Evolutionary conservation across 2,113 vertebrate species (phyloP).

Genomic region (Tyto alba): DNA sequence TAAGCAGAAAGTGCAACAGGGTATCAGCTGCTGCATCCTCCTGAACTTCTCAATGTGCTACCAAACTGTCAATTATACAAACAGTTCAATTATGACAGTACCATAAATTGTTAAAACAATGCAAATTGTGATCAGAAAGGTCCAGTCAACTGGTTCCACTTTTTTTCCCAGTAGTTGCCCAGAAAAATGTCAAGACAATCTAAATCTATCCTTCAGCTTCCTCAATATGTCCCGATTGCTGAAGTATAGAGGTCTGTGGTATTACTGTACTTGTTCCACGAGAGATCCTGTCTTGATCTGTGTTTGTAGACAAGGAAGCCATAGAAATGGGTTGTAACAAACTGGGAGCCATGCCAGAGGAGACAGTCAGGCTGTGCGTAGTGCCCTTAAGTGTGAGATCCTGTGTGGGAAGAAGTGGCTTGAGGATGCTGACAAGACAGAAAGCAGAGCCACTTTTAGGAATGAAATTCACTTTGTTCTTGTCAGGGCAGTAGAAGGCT

Average conservation of each 20-base stretch:
- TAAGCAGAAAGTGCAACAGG: background rate
- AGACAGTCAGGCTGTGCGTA: constrained; percentile 84
- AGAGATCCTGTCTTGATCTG: constrained; percentile 83
- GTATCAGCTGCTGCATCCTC: constrained; percentile 17
- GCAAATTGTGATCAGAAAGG: constrained; percentile 3
- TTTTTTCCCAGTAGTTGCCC: constrained; percentile 10
- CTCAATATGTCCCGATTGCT: constrained; percentile 78
- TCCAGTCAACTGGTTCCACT: constrained; percentile 11
- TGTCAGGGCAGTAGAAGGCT: constrained; percentile 96
- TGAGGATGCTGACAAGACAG: constrained; percentile 99
- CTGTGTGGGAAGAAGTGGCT: constrained; percentile 91
- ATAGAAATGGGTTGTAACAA: constrained; percentile 80
- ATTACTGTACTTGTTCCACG: constrained; percentile 82
- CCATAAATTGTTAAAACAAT: constrained; percentile 20
- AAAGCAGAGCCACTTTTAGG: constrained; percentile 98
- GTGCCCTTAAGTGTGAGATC: constrained; percentile 88
- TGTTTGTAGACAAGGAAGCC: constrained; percentile 75
- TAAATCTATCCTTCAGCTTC: constrained; percentile 87
- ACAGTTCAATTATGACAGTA: background rate
- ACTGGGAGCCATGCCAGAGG: constrained; percentile 79
- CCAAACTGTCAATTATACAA: constrained; percentile 19
- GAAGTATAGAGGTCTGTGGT: constrained; percentile 81
- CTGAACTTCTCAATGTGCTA: constrained; percentile 13
- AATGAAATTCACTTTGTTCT: constrained; percentile 99
- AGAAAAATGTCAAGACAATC: background rate